phyloP scores from a whole-genome alignment of 1,140 invertebrate genomes.

The Hylaeus volcanicus region DNA sequence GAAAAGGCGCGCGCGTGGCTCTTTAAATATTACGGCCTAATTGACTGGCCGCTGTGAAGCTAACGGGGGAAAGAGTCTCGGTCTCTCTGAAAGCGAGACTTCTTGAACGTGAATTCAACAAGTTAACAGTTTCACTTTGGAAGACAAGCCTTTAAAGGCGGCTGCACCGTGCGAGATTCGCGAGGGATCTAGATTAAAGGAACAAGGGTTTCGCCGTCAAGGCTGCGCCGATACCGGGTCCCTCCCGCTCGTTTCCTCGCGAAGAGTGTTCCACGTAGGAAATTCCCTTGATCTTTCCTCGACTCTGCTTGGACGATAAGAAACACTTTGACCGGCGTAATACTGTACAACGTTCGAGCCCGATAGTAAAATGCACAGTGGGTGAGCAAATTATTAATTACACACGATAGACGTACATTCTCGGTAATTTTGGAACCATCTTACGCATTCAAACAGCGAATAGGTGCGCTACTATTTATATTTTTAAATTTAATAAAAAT shows the following conservation, averaged over 20 bases:
- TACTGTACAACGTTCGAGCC: not conserved
- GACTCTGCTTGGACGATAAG: constrained; percentile 6
- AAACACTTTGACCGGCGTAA: not conserved
- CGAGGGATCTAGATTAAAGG: constrained; percentile 49
- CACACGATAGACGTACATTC: no score
- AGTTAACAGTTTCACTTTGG: constrained; percentile 54
- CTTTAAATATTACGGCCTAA: constrained; percentile 37
- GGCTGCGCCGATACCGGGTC: not conserved
- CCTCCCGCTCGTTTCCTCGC: not conserved
- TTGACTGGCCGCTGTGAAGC: constrained; percentile 36
- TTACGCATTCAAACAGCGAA: no score
- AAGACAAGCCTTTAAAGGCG: constrained; percentile 20
- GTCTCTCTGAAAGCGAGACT: constrained; percentile 11
- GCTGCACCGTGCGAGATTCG: constrained; percentile 13
- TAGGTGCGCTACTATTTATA: no score
- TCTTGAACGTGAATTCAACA: constrained; percentile 55
- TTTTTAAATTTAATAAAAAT: no score
- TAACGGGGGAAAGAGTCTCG: constrained; percentile 13
- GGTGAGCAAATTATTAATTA: no score
- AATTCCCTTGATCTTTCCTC: constrained; percentile 24
- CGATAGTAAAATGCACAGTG: no score
- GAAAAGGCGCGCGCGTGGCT: not conserved
- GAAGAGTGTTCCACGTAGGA: not conserved
- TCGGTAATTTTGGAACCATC: no score
- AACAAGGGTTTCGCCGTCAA: constrained; percentile 11